A percentile compares a stretch with the other conserved stretches of the same genome.
Conservation (phyloP, 2,113 vertebrate species). For the Platichthys stellatus region DNA sequence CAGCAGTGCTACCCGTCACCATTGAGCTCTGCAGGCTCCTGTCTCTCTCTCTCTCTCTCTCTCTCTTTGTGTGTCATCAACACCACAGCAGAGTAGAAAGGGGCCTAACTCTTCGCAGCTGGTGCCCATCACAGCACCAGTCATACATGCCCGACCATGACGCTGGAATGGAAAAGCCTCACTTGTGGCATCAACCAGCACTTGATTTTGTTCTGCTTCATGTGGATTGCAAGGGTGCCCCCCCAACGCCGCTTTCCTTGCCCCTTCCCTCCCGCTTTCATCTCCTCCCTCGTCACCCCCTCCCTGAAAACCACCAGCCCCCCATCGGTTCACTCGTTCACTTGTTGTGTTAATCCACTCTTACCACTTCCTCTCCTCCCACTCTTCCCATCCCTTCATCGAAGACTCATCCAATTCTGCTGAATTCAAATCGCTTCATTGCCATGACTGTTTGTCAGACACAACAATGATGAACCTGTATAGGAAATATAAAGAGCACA, state of each 20-base stretch:
- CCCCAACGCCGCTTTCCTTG: constrained; percentile 30
- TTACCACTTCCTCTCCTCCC: constrained; percentile 62
- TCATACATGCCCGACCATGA: constrained; percentile 34
- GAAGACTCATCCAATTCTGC: constrained; percentile 1
- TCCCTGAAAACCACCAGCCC: constrained; percentile 16
- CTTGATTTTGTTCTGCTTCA: constrained; percentile 65
- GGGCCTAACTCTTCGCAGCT: constrained; percentile 39
- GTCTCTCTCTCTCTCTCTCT: constrained; percentile 6
- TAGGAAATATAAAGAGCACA: constrained; percentile 7
- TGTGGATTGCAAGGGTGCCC: constrained; percentile 46
- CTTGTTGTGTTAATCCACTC: constrained; percentile 61
- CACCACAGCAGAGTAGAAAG: constrained; percentile 5
- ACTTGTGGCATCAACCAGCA: constrained; percentile 58
- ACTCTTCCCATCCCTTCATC: constrained; percentile 29
- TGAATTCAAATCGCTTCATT: constrained; percentile 26
- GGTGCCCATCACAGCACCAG: constrained; percentile 24
- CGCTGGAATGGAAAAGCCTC: constrained; percentile 38
- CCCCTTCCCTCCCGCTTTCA: constrained; percentile 25
- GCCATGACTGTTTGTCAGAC: constrained; percentile 29
- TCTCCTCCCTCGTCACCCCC: constrained; percentile 10
- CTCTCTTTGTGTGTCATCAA: constrained; percentile 45
- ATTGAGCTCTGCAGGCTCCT: constrained; percentile 18
- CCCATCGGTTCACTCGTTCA: constrained; percentile 24
- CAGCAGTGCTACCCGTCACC: background rate
- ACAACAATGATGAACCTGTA: background rate